Evolutionary conservation across 2,888 invertebrate species (phyloP).

Genomic region (Gasteruption jaculator): DNA sequence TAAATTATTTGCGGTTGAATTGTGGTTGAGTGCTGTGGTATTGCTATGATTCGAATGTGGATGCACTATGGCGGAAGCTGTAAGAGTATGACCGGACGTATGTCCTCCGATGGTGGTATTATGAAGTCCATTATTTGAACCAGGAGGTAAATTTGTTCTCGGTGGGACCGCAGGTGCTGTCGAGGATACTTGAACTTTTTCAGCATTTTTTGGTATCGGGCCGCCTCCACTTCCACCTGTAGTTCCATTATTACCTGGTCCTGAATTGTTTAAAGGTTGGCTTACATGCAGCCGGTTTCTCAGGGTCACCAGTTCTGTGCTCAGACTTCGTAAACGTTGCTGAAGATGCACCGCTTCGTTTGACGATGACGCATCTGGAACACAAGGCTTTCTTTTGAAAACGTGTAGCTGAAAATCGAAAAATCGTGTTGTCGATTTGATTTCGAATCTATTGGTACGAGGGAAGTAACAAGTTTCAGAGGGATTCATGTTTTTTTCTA

Average conservation of each 20-base stretch:
- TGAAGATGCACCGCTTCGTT: slow-evolving; percentile 92
- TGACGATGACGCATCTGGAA: slow-evolving; percentile 92
- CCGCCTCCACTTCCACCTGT: slow-evolving; percentile 26
- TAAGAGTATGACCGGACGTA: slow-evolving; percentile 43
- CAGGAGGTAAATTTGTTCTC: slow-evolving; percentile 38
- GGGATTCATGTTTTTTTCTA: too few relatives aligned
- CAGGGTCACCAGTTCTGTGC: slow-evolving; percentile 87
- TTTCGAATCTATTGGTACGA: too few relatives aligned
- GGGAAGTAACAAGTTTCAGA: too few relatives aligned
- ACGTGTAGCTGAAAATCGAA: too few relatives aligned
- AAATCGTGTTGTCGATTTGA: too few relatives aligned
- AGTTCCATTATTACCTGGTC: too few relatives aligned
- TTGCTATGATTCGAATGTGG: slow-evolving; percentile 43
- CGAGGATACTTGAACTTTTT: slow-evolving; percentile 18
- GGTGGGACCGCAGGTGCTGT: slow-evolving; percentile 49
- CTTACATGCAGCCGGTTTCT: slow-evolving; percentile 84
- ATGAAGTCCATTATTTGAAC: slow-evolving; percentile 28
- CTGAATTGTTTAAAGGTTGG: slow-evolving; percentile 48
- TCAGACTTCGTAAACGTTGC: slow-evolving; percentile 84
- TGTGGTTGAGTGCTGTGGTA: slow-evolving; percentile 36
- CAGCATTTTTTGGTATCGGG: slow-evolving; percentile 36
- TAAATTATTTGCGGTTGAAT: slow-evolving; percentile 39
- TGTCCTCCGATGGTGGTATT: slow-evolving; percentile 34
- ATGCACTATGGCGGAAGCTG: slow-evolving; percentile 47
- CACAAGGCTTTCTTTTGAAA: too few relatives aligned